These are phyloP conservation scores for Hypolimnas misippus DNA, from an alignment of 2,888 invertebrate genomes.

Conservation along the genomic window DNA sequence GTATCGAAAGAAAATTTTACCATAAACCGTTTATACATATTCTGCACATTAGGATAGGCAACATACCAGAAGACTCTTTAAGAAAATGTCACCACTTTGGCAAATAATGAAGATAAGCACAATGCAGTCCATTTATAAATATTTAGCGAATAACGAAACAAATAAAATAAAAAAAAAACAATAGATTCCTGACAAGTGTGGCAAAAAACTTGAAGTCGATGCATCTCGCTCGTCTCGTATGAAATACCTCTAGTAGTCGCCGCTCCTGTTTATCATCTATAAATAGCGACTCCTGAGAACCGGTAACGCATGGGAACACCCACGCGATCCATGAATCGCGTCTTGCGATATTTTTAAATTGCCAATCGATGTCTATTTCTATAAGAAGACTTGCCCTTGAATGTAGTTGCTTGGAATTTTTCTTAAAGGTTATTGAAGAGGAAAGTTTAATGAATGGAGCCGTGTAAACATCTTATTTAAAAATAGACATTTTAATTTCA, in stretches of 20 bases:
- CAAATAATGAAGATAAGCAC: no score
- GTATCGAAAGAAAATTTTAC: no score
- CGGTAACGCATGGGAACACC: constrained; percentile 60
- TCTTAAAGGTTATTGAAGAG: constrained; percentile 2
- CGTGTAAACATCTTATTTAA: neutral
- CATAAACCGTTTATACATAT: no score
- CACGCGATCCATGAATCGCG: constrained; percentile 55
- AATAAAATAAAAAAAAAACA: no score
- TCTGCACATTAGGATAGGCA: no score
- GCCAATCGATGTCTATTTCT: constrained; percentile 53
- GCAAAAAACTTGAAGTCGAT: constrained; percentile 14
- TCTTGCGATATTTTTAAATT: constrained; percentile 56
- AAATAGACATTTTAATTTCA: neutral
- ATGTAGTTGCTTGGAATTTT: constrained; percentile 6
- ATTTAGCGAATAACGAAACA: no score
- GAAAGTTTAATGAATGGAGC: neutral
- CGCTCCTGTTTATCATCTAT: constrained; percentile 48
- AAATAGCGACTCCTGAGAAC: constrained; percentile 52
- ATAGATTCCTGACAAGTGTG: no score
- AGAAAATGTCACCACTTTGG: no score
- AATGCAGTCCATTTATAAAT: no score
- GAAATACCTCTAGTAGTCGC: constrained; percentile 36
- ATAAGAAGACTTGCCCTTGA: constrained; percentile 22
- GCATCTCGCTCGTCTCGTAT: constrained; percentile 20
- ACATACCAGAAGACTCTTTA: no score